Evolutionary conservation across 2,797 vertebrate genomes (phyloP).

Genomic region (Sebastes goodei): DNA sequence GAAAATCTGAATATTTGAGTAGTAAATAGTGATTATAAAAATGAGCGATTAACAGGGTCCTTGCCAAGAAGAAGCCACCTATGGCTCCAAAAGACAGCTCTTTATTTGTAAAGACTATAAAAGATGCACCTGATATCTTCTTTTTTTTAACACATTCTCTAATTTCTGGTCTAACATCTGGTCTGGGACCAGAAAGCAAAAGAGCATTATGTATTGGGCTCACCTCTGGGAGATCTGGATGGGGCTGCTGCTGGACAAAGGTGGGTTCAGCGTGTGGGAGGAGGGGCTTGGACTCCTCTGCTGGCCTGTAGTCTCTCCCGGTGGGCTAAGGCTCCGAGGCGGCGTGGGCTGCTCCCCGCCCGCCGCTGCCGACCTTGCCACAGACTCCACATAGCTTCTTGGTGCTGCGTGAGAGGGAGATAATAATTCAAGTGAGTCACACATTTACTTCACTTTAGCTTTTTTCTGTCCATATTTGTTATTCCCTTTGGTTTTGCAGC

Average conservation of each 20-base stretch:
- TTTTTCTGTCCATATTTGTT: background rate
- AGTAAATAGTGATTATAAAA: background rate
- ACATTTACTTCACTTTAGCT: background rate
- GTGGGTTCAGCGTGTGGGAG: constrained; percentile 81
- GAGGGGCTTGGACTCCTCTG: constrained; percentile 79
- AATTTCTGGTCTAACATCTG: background rate
- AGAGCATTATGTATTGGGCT: constrained; percentile 41
- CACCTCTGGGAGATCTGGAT: constrained; percentile 89
- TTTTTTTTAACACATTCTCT: background rate
- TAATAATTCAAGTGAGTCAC: background rate
- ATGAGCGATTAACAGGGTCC: background rate
- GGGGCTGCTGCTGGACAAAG: constrained; percentile 93
- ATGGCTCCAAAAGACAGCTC: background rate
- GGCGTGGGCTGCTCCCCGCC: constrained; percentile 68
- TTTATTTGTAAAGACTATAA: no score
- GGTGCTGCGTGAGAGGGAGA: constrained; percentile 82
- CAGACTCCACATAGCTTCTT: constrained; percentile 94
- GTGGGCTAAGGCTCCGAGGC: constrained; percentile 58
- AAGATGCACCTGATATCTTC: background rate
- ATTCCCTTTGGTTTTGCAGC: background rate
- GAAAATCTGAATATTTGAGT: background rate
- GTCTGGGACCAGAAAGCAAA: background rate
- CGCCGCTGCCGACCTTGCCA: constrained; percentile 87
- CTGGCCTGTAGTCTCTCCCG: constrained; percentile 67
- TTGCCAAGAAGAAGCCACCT: background rate